phyloP scores from a whole-genome alignment of 2,888 invertebrate genomes.

The Melangyna quadrimaculata region DNA sequence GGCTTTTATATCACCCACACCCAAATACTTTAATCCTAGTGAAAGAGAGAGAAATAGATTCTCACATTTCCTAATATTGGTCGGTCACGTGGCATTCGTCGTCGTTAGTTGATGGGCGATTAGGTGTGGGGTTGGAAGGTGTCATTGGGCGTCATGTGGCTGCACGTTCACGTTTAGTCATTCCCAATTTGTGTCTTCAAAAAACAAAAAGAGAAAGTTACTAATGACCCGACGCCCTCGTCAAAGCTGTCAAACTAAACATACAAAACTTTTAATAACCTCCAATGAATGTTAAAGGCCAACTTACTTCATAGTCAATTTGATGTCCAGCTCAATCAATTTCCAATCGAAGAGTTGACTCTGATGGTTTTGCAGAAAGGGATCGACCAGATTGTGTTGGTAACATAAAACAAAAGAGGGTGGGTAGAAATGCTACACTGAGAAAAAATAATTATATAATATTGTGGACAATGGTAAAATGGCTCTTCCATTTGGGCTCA shows the following conservation, averaged over 20 bases:
- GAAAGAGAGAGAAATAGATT: not conserved
- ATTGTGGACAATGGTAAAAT: too few relatives aligned
- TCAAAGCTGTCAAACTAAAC: conserved; percentile 64
- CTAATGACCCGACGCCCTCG: conserved; percentile 61
- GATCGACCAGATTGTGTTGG: not conserved
- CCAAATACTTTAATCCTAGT: not conserved
- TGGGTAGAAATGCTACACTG: not conserved
- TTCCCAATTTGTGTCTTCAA: conserved; percentile 24
- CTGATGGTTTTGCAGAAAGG: not conserved
- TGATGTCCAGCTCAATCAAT: conserved; percentile 67
- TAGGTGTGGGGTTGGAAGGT: not conserved
- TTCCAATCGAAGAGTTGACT: conserved; percentile 23
- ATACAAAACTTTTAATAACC: conserved; percentile 67
- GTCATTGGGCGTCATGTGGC: not conserved
- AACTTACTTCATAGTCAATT: conserved; percentile 52
- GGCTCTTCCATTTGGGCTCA: too few relatives aligned
- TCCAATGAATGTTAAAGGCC: conserved; percentile 40
- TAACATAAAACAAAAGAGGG: not conserved
- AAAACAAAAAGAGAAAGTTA: conserved; percentile 42
- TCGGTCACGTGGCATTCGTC: conserved; percentile 47
- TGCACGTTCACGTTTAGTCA: not conserved
- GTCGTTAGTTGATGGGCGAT: not conserved
- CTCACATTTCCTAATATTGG: conserved; percentile 3
- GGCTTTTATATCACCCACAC: conserved; percentile 25
- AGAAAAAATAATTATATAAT: not conserved